These are phyloP conservation scores for Taenioides sp. DNA, from an alignment of 2,797 vertebrate species.

Conservation along the genomic window DNA sequence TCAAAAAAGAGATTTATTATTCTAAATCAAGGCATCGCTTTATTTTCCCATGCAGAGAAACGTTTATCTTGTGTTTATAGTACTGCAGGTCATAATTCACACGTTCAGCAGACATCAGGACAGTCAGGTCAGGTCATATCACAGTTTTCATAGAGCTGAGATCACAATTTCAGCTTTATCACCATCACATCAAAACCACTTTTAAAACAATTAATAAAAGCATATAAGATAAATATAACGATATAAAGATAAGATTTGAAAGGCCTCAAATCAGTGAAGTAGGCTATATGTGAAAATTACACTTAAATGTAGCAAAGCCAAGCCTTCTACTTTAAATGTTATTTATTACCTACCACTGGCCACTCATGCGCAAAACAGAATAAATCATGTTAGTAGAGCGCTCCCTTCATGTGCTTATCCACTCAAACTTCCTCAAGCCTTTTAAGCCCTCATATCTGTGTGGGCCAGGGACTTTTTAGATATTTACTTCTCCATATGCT, in stretches of 20 bases:
- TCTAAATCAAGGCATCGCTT: neutral
- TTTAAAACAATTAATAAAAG: too few species aligned
- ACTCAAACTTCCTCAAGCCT: constrained; percentile 37
- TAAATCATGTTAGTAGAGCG: constrained; percentile 41
- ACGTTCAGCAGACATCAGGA: neutral
- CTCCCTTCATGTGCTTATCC: constrained; percentile 27
- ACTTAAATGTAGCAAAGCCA: neutral
- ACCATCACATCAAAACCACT: too few species aligned
- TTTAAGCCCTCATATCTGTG: constrained; percentile 42
- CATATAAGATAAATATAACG: too few species aligned
- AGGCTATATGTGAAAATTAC: neutral
- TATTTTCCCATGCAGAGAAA: neutral
- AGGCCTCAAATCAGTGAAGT: neutral
- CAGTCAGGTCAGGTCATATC: neutral
- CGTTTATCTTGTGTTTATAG: too few species aligned
- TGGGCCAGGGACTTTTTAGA: constrained; percentile 25
- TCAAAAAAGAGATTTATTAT: neutral
- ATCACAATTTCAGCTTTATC: too few species aligned
- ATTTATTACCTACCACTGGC: neutral
- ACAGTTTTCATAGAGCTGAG: too few species aligned
- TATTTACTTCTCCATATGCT: constrained; percentile 47
- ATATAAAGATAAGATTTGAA: too few species aligned
- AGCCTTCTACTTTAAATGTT: neutral
- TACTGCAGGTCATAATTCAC: too few species aligned
- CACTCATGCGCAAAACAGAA: constrained; percentile 10